Evolutionary conservation across 2,113 vertebrate genomes (phyloP), one percentile per base, ranked within the genome.

Genomic region (Rhizomys pruinosus): DNA sequence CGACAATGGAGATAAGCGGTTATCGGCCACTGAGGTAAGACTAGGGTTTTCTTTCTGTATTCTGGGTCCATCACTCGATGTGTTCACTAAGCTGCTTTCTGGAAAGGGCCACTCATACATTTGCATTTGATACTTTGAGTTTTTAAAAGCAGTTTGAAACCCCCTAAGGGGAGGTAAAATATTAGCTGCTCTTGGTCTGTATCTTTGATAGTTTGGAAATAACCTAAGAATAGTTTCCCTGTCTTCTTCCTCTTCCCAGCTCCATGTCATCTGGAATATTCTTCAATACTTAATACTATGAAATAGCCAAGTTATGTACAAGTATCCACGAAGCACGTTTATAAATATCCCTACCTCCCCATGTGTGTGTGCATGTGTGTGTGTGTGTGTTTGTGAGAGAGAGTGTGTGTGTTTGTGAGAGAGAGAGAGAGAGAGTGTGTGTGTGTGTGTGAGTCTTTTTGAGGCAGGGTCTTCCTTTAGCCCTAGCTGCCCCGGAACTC

Each of bases 1-100:
- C 88, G 99, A 99, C 97, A 99, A 99, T 79, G 99, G 99, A 66
- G 99, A 99, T 97, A 99, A 99, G 95, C 98, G 99, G 66, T 98
- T 99, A 74, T 99, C 99, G 69, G 98, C 99, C 39, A 99, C 99
- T 15, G 99, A 99, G 99, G 99, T 99, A 98, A 97, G 92, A 1
- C 61, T 87, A 1, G 3, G 13, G n/a, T 79, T 77, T 29, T 32
- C 71, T 52, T 89, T 72, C 52, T 84, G 2, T 61, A 1, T 44
- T 77, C 73, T 61, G 37, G 25, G 9, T 72, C 1, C n/a, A 4
- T 73, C 68, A n/a, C 16, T 44, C 13, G n/a, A n/a, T 80, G 23
- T 34, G 1, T 37, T 69, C 37, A 27, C 15, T 68, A 22, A 55
- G 8, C 32, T 87, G 37, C 64, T 85, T 55, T 85, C 42, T 61